phyloP scores from a whole-genome alignment of 2,888 invertebrate species.

The Subacronicta megacephala region DNA sequence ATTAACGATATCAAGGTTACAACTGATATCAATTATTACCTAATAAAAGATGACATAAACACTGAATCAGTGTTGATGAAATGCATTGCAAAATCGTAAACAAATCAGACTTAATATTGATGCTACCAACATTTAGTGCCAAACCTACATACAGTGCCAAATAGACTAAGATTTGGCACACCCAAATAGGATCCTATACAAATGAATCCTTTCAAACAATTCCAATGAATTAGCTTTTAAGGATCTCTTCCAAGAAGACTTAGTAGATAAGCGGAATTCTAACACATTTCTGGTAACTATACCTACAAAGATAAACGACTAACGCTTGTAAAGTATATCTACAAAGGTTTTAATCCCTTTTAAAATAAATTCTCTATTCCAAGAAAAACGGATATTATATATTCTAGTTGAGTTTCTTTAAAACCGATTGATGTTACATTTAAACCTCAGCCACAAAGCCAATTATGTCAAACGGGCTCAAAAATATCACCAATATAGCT shows the following conservation, averaged over 20 bases:
- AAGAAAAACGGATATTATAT: neutral
- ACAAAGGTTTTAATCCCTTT: neutral
- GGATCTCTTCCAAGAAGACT: slow-evolving; percentile 9
- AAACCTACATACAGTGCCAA: slow-evolving; percentile 34
- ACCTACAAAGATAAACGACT: slow-evolving; percentile 1
- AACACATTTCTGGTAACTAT: slow-evolving; percentile 1
- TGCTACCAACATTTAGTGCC: slow-evolving; percentile 23
- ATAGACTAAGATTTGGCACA: slow-evolving; percentile 34
- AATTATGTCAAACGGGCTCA: neutral
- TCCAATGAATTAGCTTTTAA: slow-evolving; percentile 14
- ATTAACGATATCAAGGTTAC: neutral
- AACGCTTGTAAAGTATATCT: slow-evolving; percentile 1
- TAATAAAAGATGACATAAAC: slow-evolving; percentile 30
- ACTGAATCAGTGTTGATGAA: neutral
- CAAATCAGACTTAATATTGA: slow-evolving; percentile 15
- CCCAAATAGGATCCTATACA: slow-evolving; percentile 5
- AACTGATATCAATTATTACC: slow-evolving; percentile 7
- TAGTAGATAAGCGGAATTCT: slow-evolving; percentile 1
- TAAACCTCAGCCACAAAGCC: neutral
- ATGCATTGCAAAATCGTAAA: slow-evolving; percentile 19
- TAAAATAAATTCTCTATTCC: slow-evolving; percentile 5
- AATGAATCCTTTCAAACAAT: slow-evolving; percentile 29
- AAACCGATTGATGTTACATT: no score
- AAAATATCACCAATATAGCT: neutral
- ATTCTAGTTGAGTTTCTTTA: slow-evolving; percentile 10